Evolutionary conservation across 2,888 invertebrate species (phyloP), one percentile per base, ranked within the genome.

Genomic region (Apamea crenata): DNA sequence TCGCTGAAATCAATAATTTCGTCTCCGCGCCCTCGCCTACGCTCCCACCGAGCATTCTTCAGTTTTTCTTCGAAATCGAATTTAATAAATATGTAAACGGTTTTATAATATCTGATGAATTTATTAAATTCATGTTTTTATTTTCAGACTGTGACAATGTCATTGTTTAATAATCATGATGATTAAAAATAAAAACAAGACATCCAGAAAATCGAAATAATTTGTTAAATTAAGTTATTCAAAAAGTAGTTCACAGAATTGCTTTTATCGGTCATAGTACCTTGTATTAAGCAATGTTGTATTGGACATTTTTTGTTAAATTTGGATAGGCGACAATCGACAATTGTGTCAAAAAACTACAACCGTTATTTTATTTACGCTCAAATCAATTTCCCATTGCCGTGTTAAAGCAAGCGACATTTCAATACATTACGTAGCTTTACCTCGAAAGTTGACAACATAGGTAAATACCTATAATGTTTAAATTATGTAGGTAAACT

Each of bases 1-100:
- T 93, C 93, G 93, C 93, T 93, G 92, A 94, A 96, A 96, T 96
- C 96, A 94, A 96, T 96, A 96, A 95, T 93, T 94, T 93, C 92
- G 94, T 95, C 95, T 95, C 94, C 87, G 88, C 89, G 87, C 88
- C 88, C 83, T 86, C 87, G 84, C 81, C 83, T 87, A 78, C 85
- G 77, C 85, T 87, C 84, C 72, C 79, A 63, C 80, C 61, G 69
- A 81, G 74, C 53, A 66, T 76, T 61, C 83, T 80, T 83, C 74
- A 81, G 61, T 77, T 81, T 83, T 85, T 85, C 83, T 83, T 84
- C 65, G 32, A 81, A 86, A 77, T 89, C 73, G 74, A 83, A 80
- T 82, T 88, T 72, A 36, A 59, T 61, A 71, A 68, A 78, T 74
- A 83, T 79, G 21, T 61, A 78, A 77, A 86, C 69, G 61, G 63